phyloP scores from a whole-genome alignment of 1,140 invertebrate genomes.

The Musca domestica region DNA sequence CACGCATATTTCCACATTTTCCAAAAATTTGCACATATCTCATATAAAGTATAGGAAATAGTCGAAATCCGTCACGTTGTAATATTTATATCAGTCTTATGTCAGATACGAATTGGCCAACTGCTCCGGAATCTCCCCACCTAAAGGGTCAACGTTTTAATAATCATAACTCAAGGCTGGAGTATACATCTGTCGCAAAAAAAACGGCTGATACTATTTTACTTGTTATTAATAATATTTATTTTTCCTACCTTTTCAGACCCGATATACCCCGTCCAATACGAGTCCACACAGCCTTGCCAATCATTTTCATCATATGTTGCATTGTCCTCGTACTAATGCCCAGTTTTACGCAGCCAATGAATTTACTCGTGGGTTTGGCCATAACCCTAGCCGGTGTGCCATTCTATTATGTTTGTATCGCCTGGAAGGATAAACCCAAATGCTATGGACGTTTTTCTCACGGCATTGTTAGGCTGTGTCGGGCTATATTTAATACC shows the following conservation, averaged over 20 bases:
- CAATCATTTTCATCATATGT: constrained; percentile 79
- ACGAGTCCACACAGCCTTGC: constrained; percentile 75
- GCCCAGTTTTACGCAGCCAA: constrained; percentile 74
- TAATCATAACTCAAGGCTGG: no score
- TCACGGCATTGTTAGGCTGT: constrained; percentile 40
- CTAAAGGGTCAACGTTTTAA: no score
- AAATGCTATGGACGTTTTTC: constrained; percentile 38
- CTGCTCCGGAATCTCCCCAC: no score
- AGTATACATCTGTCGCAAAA: no score
- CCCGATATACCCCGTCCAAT: constrained; percentile 80
- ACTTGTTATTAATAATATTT: no score
- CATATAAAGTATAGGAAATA: no score
- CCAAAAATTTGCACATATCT: no score
- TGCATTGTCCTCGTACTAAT: constrained; percentile 80
- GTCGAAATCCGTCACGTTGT: no score
- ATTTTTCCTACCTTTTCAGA: constrained; percentile 30
- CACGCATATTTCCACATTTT: no score
- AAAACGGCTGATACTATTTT: no score
- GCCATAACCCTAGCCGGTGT: constrained; percentile 83
- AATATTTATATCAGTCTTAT: constrained; percentile 8
- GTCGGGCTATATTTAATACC: constrained; percentile 49
- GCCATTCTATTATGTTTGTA: constrained; percentile 86
- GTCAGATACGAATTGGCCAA: no score
- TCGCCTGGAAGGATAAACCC: constrained; percentile 80
- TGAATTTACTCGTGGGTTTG: constrained; percentile 80